These are phyloP conservation scores for Leucoraja erinaceus DNA, from an alignment of 2,113 vertebrate species.

Conservation along the genomic window DNA sequence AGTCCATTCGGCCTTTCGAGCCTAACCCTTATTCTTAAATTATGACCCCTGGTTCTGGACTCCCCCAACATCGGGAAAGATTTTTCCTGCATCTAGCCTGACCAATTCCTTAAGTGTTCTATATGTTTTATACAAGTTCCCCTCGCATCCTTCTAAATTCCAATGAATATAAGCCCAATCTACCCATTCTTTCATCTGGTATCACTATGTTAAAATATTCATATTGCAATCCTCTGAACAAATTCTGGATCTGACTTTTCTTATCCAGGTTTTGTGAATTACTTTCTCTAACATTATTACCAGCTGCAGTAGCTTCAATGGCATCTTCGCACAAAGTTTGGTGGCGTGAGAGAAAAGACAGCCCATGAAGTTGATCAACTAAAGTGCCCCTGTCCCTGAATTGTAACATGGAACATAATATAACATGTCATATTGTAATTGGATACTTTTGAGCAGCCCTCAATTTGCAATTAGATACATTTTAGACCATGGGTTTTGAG, in stretches of 20 bases:
- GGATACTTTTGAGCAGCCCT: background rate
- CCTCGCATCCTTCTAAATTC: too few relatives aligned
- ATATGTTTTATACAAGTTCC: too few relatives aligned
- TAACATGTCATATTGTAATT: background rate
- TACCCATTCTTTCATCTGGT: too few relatives aligned
- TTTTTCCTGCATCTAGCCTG: too few relatives aligned
- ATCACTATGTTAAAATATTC: background rate
- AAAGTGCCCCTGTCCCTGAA: too few relatives aligned
- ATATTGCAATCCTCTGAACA: background rate
- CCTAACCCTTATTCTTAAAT: too few relatives aligned
- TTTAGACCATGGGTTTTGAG: background rate
- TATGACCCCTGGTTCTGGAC: too few relatives aligned
- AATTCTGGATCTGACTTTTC: background rate
- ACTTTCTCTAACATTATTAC: background rate
- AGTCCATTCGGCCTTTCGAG: too few relatives aligned
- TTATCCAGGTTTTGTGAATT: background rate
- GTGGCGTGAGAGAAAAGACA: background rate
- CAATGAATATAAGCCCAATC: too few relatives aligned
- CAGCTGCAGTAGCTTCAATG: background rate
- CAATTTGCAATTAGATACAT: background rate
- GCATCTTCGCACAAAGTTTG: background rate
- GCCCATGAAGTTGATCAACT: background rate
- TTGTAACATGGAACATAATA: too few relatives aligned
- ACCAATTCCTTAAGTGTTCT: too few relatives aligned
- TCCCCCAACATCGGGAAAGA: too few relatives aligned